Base-by-base conservation (phyloP, 2,797 vertebrate species). In the Linurgus olivaceus region DNA sequence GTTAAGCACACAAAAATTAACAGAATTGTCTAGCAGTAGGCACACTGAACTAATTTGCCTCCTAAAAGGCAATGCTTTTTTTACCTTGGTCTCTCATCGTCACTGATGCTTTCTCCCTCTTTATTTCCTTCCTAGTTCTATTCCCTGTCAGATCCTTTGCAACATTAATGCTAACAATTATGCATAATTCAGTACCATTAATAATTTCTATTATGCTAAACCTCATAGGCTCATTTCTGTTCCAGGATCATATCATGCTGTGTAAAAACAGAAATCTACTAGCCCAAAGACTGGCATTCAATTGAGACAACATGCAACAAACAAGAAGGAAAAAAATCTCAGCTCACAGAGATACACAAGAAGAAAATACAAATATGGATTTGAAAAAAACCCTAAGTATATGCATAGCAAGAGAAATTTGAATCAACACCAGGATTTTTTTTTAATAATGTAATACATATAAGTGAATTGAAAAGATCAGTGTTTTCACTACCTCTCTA, bases 81-180 rank as follows among this genome's bases (percentile, higher is more conserved):
- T 50, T 67, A 87, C 54, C 71, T 82, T 47, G 21, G 77, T 70
- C 65, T 90, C 62, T 88, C 62, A 62, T 14, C 78, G 55, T 74
- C 63, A 76, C 52, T 92, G 59, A 33, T 59, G n/a, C 88, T 93
- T 90, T 86, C 71, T 82, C 33, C 48, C 42, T 79, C 68, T 84
- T 65, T 84, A 72, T 84, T 91, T 91, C 51, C 67, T 89, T 62
- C 80, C 52, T 54, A 45, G 47, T 58, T 83, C 79, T 92, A 77
- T n/a, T 92, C 50, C 61, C 62, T 74, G 57, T 65, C 88, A 94
- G 50, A 90, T 80, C 51, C 72, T 95, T 74, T 93, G 92, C 88
- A 96, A 93, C 88, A 87, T 94, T 95, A 83, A 96, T 91, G 88
- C 52, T 87, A 96, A 84, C 90, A 91, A 96, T 94, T 93, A 90